Percentiles rank a stretch among this genome's conserved stretches.
Conservation (phyloP, 2,888 invertebrate genomes). For the Heteropelma amictum region DNA sequence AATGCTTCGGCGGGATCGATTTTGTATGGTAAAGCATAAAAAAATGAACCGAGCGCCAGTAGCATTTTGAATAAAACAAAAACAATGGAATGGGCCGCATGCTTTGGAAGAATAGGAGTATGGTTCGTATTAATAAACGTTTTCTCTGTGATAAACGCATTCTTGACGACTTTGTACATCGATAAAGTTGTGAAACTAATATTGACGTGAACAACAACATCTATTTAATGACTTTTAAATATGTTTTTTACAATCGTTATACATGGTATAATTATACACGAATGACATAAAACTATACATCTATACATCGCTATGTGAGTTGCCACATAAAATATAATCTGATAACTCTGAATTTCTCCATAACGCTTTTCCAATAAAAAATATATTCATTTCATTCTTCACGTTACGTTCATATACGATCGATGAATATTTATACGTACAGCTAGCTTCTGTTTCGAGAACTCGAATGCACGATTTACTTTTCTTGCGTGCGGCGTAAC, state of each 20-base stretch:
- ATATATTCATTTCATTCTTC: conserved; percentile 62
- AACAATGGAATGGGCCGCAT: too few relatives aligned
- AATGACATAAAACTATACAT: conserved; percentile 54
- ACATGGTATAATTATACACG: conserved; percentile 7
- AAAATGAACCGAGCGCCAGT: too few relatives aligned
- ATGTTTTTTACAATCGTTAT: conserved; percentile 33
- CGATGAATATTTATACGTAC: conserved; percentile 40
- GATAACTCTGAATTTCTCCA: neutral
- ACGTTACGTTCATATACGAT: conserved; percentile 20
- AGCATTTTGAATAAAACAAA: too few relatives aligned
- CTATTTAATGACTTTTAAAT: neutral
- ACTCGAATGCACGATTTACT: too few relatives aligned
- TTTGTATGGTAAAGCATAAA: too few relatives aligned
- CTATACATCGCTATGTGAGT: conserved; percentile 43
- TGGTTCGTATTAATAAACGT: too few relatives aligned
- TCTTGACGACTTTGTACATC: conserved; percentile 45
- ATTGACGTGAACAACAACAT: conserved; percentile 24
- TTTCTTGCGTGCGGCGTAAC: too few relatives aligned
- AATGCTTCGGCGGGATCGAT: too few relatives aligned
- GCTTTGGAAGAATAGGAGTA: too few relatives aligned
- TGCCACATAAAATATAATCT: conserved; percentile 36
- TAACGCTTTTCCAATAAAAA: conserved; percentile 57
- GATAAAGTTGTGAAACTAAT: conserved; percentile 11
- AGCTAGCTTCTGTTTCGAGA: conserved; percentile 26
- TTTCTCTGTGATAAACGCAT: neutral